Conservation (phyloP, 2,113 vertebrate species). For the Micromys minutus region DNA sequence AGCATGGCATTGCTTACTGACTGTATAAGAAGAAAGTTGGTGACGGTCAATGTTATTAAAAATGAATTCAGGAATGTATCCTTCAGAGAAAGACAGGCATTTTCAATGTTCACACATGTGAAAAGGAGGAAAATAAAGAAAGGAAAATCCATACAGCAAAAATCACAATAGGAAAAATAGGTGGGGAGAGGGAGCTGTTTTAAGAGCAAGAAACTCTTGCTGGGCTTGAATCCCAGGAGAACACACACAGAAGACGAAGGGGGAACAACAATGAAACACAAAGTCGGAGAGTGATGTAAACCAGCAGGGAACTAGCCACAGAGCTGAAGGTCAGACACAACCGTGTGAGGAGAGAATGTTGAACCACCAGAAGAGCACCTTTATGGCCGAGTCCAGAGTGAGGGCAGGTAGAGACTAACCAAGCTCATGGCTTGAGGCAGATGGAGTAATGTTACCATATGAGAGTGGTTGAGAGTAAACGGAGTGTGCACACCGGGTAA, state of each 20-base stretch:
- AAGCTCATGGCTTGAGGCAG: conserved; percentile 47
- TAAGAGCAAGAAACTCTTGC: conserved; percentile 44
- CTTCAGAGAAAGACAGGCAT: conserved; percentile 1
- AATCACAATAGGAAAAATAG: not conserved
- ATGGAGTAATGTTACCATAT: not conserved
- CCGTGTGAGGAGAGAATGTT: conserved; percentile 9
- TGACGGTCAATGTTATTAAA: not conserved
- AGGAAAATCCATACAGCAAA: not conserved
- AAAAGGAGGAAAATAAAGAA: not conserved
- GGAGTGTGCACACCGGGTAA: not conserved
- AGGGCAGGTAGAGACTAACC: conserved; percentile 51
- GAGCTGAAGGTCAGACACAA: conserved; percentile 32
- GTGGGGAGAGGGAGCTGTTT: not conserved
- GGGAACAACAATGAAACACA: not conserved
- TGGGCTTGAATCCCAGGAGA: conserved; percentile 32
- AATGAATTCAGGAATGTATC: not conserved
- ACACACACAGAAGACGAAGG: not conserved
- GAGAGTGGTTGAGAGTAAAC: conserved; percentile 19
- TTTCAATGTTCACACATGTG: not conserved
- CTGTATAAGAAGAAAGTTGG: not conserved
- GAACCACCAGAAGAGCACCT: not conserved
- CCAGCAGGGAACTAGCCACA: not conserved
- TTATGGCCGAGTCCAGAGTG: conserved; percentile 17
- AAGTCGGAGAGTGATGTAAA: not conserved
- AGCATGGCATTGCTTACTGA: not conserved